A percentile compares a stretch with the other conserved stretches of the same genome.
phyloP scores from a whole-genome alignment of 37 sponge, comb jelly and placozoan species.

The Lycopodina hypogea region DNA sequence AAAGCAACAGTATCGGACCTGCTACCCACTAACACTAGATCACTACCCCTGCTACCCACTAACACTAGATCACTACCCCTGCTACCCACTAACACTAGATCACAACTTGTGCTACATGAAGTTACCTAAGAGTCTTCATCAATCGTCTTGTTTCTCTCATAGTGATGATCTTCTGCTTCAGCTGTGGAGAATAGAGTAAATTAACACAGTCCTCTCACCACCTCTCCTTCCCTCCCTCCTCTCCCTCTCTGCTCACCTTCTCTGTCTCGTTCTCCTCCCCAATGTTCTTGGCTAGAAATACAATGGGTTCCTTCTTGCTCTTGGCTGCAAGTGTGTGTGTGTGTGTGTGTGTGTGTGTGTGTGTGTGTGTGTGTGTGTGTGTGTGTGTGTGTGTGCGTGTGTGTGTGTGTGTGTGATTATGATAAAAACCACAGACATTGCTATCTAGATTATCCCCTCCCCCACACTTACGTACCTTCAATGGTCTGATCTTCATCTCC shows the following conservation, averaged over 20 bases:
- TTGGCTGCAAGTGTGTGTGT: background rate
- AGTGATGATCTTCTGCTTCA: conserved; percentile 54
- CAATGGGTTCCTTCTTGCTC: conserved; percentile 67
- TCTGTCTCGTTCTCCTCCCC: conserved; percentile 61
- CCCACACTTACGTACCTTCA: no score
- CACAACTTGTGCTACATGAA: background rate
- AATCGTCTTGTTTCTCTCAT: conserved; percentile 54
- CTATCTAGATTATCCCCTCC: no score
- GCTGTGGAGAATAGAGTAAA: conserved; percentile 3
- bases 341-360: no score
- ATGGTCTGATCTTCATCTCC: background rate
- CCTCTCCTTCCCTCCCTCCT: no score
- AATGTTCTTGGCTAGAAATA: conserved; percentile 85
- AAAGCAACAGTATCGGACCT: no score
- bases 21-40: background rate
- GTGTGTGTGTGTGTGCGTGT: no score
- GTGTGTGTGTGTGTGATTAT: no score
- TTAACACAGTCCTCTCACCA: no score
- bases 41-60: background rate
- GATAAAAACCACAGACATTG: no score
- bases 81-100: background rate
- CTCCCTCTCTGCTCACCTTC: conserved; percentile 48
- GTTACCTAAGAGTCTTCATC: conserved; percentile 44
- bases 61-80: background rate
- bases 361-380: no score